Evolutionary conservation across 1,140 invertebrate species (phyloP).

Genomic region (Cherax destructor): DNA sequence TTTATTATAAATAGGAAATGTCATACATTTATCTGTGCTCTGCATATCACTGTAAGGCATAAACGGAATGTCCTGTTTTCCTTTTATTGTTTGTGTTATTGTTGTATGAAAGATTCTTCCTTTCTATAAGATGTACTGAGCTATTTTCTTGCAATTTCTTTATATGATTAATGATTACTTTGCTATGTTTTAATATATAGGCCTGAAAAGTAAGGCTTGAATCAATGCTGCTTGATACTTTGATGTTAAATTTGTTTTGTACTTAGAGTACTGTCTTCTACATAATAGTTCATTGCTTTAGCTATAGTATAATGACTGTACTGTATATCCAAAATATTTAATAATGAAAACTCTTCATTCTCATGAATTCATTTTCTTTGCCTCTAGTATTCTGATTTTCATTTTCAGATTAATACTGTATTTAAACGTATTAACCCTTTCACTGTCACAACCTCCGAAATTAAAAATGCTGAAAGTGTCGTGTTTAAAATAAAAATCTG

Average conservation of each 20-base stretch:
- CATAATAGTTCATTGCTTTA: no score
- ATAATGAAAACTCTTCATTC: no score
- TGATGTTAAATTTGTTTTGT: neutral
- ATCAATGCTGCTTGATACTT: neutral
- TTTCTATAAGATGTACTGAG: neutral
- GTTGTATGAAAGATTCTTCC: neutral
- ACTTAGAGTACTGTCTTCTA: neutral
- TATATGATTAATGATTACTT: neutral
- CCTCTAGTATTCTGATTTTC: no score
- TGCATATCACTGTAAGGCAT: neutral
- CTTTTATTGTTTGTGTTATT: neutral
- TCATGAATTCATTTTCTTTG: no score
- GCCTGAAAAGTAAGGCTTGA: no score
- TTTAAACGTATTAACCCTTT: no score
- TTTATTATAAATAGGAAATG: neutral
- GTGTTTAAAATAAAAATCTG: no score
- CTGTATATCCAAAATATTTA: no score
- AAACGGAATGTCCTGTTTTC: neutral
- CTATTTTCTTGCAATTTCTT: neutral
- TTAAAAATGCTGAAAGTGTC: no score
- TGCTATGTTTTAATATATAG: neutral
- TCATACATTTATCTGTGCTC: neutral
- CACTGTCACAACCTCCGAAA: no score
- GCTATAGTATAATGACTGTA: no score
- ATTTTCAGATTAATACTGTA: no score